phyloP scores from a whole-genome alignment of 2,113 vertebrate species.

The Montifringilla adamsi region DNA sequence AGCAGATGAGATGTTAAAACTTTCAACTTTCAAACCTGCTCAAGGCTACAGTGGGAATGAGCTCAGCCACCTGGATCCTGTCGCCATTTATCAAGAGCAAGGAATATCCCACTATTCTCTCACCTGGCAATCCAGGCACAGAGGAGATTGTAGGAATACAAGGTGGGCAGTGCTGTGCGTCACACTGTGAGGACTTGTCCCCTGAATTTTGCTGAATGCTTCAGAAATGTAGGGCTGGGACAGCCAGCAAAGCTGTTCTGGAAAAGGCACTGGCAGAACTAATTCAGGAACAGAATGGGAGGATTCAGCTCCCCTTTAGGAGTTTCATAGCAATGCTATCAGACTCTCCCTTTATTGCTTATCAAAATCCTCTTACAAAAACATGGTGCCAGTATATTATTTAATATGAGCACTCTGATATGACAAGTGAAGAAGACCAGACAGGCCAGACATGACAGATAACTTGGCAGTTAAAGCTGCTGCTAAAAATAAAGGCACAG shows the following conservation, averaged over 20 bases:
- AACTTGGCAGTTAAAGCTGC: constrained; percentile 1
- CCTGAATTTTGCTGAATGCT: background rate
- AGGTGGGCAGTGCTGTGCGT: background rate
- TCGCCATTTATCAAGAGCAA: background rate
- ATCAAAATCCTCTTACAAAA: constrained; percentile 37
- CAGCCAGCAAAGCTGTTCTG: background rate
- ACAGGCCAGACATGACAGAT: constrained; percentile 41
- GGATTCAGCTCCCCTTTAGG: background rate
- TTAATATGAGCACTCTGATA: constrained; percentile 36
- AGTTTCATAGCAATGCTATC: background rate
- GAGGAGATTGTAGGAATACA: background rate
- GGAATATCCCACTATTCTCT: background rate
- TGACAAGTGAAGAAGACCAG: constrained; percentile 48
- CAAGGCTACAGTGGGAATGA: constrained; percentile 4
- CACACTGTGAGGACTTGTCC: background rate
- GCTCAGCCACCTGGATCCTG: background rate
- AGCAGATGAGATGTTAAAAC: background rate
- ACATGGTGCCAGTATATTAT: constrained; percentile 40
- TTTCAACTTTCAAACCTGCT: background rate
- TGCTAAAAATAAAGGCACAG: constrained; percentile 47
- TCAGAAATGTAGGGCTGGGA: background rate
- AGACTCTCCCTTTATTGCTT: background rate
- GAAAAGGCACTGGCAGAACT: background rate
- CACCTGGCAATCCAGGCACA: background rate
- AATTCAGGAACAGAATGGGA: background rate